A percentile compares a stretch with the other conserved stretches of the same genome.
These are phyloP conservation scores for Onthophagus sagittarius DNA, from an alignment of 2,888 invertebrate genomes.

Conservation along the genomic window DNA sequence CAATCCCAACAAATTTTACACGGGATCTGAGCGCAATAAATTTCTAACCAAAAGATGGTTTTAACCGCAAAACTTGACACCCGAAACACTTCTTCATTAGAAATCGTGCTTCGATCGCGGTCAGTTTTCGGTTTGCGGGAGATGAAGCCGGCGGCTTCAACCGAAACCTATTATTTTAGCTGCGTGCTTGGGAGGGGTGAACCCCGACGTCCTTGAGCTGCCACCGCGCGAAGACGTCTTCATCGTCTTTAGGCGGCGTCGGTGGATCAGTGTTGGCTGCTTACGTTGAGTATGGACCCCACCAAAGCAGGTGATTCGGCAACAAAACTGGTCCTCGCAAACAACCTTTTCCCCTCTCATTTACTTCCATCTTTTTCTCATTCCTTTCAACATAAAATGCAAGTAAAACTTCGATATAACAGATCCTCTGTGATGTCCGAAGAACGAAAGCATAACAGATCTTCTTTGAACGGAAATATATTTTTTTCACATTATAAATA, in stretches of 20 bases:
- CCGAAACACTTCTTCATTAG: background rate
- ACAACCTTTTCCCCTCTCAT: background rate
- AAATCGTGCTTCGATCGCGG: background rate
- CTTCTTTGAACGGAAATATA: too few relatives aligned
- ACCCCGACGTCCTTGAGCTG: slow-evolving; percentile 44
- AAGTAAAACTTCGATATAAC: too few relatives aligned
- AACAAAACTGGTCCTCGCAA: background rate
- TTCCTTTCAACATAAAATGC: background rate
- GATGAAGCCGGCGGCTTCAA: background rate
- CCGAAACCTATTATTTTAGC: slow-evolving; percentile 38
- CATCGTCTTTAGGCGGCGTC: slow-evolving; percentile 29
- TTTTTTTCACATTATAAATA: too few relatives aligned
- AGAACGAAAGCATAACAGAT: too few relatives aligned
- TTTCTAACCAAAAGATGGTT: background rate
- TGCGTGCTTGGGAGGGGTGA: slow-evolving; percentile 26
- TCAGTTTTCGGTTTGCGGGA: background rate
- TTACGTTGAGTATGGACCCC: background rate
- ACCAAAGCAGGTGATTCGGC: background rate
- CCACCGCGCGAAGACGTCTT: slow-evolving; percentile 44
- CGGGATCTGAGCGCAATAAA: background rate
- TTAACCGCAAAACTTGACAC: background rate
- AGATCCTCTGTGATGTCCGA: too few relatives aligned
- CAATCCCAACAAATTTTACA: background rate
- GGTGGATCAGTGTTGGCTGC: background rate
- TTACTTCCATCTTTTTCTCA: background rate